Evolutionary conservation across 53 echinoderm and acorn worm species (phyloP), one percentile per base, ranked within the genome.

Genomic region (Holothuria scabra): DNA sequence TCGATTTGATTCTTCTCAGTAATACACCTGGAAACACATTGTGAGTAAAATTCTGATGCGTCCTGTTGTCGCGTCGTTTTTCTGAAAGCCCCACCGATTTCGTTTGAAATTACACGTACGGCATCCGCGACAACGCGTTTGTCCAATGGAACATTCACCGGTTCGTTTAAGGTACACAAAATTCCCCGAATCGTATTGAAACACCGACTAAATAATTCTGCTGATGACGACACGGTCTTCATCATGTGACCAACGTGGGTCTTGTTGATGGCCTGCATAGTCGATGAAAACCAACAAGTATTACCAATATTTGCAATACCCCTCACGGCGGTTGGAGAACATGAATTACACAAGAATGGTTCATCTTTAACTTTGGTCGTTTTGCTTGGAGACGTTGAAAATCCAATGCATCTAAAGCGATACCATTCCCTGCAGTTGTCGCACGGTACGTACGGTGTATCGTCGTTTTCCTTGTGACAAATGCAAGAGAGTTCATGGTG

Each of bases 261-360:
- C 5, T 20, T n/a, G 2, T 35, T 37, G 8, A 70, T 4, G 5
- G 70, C 70, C 41, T 70, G 70, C 5, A 70, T 5, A 20, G 41
- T 70, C 2, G 70, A 12, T 8, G 70, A 21, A 35, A 70, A 38
- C 70, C 70, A n/a, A n/a, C 70, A 70, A 3, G 41, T 44, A 70
- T 69, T 69, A 0, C 69, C 69, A 38, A 18, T 69, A 13, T 66
- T 66, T 3, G 12, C 1, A 2, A 29, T 66, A 32, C 67, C 67
- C 1, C 67, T 5, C 3, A 5, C 2, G 31, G 67, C 14, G 5
- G 34, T 26, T 3, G 67, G 67, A 5, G 5, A 14, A 30, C 67
- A 66, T 8, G 5, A 0, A 34, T 25, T 66, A 13, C 67, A 66
- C 26, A 0, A 32, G 31, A 28, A 66, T 4, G 11, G 5, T 9